Evolutionary conservation across 1,140 invertebrate species (phyloP).

Genomic region (Chionoecetes opilio): DNA sequence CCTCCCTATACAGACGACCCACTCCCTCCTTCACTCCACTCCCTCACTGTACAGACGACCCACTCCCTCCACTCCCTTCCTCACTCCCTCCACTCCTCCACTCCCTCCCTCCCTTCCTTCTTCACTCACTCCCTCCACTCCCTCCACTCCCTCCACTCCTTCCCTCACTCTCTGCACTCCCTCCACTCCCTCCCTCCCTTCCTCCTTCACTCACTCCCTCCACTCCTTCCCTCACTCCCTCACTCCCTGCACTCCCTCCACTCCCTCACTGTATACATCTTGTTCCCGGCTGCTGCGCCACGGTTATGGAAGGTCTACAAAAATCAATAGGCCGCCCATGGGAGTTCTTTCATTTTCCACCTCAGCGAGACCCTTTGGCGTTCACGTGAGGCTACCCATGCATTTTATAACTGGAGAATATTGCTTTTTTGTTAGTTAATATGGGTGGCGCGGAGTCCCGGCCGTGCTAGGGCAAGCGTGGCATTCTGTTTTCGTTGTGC

Average conservation of each 20-base stretch:
- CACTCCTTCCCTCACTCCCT: neutral
- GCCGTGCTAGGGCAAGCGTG: neutral
- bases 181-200: too few species aligned
- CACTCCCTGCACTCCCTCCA: neutral
- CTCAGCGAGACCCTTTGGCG: constrained; percentile 67
- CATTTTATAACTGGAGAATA: constrained; percentile 70
- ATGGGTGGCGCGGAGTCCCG: constrained; percentile 41
- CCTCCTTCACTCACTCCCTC: too few species aligned
- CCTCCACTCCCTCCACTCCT: neutral
- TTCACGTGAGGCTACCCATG: constrained; percentile 71
- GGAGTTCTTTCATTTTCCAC: constrained; percentile 73
- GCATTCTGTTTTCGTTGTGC: neutral
- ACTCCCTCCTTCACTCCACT: neutral
- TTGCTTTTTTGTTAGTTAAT: constrained; percentile 69
- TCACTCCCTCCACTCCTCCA: neutral
- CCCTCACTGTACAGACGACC: neutral
- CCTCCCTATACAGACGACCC: neutral
- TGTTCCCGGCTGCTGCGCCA: constrained; percentile 46
- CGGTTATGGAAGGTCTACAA: constrained; percentile 57
- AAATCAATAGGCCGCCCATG: constrained; percentile 59
- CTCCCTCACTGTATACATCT: constrained; percentile 36
- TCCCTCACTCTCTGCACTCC: neutral
- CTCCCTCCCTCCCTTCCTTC: neutral
- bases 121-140: neutral
- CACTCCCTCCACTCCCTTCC: neutral